Evolutionary conservation across 2,113 vertebrate species (phyloP).

Genomic region (Ciconia maguari): DNA sequence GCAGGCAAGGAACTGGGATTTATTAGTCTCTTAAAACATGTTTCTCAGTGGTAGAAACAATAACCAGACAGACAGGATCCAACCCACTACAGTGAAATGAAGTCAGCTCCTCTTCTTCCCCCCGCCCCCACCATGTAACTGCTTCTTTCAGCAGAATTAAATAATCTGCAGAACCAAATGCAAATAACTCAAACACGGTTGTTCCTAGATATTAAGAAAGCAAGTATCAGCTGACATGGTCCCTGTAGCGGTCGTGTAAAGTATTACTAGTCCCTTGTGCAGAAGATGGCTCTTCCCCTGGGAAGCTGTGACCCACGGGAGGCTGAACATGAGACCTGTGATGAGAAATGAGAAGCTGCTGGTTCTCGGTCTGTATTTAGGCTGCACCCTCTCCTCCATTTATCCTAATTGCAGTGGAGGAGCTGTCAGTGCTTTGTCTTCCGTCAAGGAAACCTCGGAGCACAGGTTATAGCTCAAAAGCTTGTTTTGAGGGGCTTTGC

Average conservation of each 20-base stretch:
- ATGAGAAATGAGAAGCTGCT: neutral
- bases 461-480: neutral
- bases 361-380: fast-evolving
- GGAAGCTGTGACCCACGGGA: neutral
- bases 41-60: neutral
- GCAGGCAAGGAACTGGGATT: neutral
- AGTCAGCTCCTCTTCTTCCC: neutral
- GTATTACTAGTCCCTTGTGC: neutral
- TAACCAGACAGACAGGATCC: neutral
- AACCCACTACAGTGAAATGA: neutral
- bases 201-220: neutral
- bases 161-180: neutral
- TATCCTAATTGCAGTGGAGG: fast-evolving
- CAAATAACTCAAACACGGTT: fast-evolving
- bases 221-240: no score
- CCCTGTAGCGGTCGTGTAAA: no score
- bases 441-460: neutral
- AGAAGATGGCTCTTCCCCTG: neutral
- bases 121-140: neutral
- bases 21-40: fast-evolving
- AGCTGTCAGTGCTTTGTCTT: neutral
- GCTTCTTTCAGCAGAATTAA: neutral
- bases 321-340: neutral
- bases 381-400: neutral
- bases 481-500: neutral